Base-by-base conservation (phyloP, 1,140 invertebrate genomes). In the Brachystomella parvula region DNA sequence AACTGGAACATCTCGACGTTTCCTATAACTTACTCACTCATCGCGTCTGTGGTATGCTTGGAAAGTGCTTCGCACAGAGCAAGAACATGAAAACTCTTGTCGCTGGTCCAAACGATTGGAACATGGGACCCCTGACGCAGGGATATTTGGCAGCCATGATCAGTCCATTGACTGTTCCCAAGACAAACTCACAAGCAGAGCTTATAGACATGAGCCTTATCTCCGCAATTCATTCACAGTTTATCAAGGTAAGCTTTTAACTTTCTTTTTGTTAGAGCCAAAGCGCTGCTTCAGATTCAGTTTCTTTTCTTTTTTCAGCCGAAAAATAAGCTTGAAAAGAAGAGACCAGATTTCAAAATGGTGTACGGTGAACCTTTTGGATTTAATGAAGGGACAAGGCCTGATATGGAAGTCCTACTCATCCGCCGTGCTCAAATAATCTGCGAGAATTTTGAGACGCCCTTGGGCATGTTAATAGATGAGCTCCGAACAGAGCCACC, bases 401-500 rank as follows among this genome's bases (percentile, higher is more conserved):
- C 68, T 3, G 68, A 72, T 66, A 26, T 19, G 6, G 47, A 68
- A 30, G 12, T 17, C 24, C 35, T 72, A 1, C 61, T 70, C 2
- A 72, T 72, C 1, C 19, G 59, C n/a, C 62, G 64, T n/a, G 68
- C 68, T 0, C 47, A 69, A 57, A 39, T 68, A 33, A 66, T 73
- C 17, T 70, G 68, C 47, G 62, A 68, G 33, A 73, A 68, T 33
- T 73, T 73, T 47, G 71, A 58, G 44, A 73, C 71, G 24, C 66
- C 69, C 26, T 65, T 30, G 44, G 67, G 68, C 29, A 70, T 70
- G 68, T 58, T 72, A 2, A 70, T 73, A 3, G 69, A 70, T 56
- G 68, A 73, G 31, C 56, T 73, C 2, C 32, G 68, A 33, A 70
- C 9, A 15, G 71, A 70, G 58, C 64, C 61, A 1, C 47, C 65